Base-by-base conservation (phyloP, 2,113 vertebrate species). In the Eublepharis macularius region DNA sequence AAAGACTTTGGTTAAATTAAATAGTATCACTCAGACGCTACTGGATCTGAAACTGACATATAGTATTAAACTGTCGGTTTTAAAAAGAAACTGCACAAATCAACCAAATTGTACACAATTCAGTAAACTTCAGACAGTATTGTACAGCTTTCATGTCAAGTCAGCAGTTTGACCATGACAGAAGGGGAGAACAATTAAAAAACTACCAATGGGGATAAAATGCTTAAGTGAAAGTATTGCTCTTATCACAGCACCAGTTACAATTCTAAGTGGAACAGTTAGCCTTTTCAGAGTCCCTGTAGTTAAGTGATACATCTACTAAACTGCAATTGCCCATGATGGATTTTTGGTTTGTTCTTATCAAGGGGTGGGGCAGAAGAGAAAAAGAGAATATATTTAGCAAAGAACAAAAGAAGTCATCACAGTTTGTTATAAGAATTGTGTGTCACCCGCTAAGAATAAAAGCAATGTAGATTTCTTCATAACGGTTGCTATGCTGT, bases 1-100 rank as follows among this genome's bases (percentile, higher is more conserved):
- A 97, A 89, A 98, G 96, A 97, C 97, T 98, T 98, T 97, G 97
- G 97, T 97, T 97, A 97, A 97, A 97, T 97, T 97, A 98, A 97
- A 97, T 94, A 97, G 94, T 92, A 96, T 96, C 81, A 83, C 91
- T 96, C 73, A 90, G 65, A 82, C 84, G 91, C 94, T 96, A 97
- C 94, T 94, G 94, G 91, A 96, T 96, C 96, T 95, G 89, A 90
- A 29, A 32, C 93, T 92, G 90, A 92, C 86, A 90, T 91, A 24
- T 60, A 94, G 91, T 96, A 96, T 85, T 93, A 91, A n/a, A 93
- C 84, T 86, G 91, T 94, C 91, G 92, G 93, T 87, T 93, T 90
- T 89, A 74, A 88, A 87, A 95, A 86, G 90, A 95, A 89, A 96
- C 80, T 96, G 95, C 95, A 97, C 95, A 93, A 96, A 90, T 96